A percentile compares a stretch with the other conserved stretches of the same genome.
These are phyloP conservation scores for Acanthurus lineatus DNA, from an alignment of 2,797 vertebrate genomes.

Conservation along the genomic window DNA sequence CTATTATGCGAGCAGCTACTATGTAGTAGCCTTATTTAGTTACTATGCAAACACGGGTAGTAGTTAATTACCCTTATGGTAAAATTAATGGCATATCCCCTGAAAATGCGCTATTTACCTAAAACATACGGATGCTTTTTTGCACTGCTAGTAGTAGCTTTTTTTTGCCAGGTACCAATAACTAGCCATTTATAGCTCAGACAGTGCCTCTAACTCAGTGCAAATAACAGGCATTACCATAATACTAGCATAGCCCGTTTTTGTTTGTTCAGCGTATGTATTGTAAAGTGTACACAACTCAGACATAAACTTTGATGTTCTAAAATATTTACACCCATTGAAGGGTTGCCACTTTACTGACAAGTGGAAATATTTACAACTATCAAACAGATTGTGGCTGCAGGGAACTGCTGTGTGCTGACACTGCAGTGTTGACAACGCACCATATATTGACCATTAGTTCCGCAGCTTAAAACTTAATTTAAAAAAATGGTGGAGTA, in stretches of 20 bases:
- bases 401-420: background rate
- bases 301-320: background rate
- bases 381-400: background rate
- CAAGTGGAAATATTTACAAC: background rate
- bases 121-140: background rate
- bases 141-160: too few species aligned
- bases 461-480: background rate
- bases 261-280: accelerated
- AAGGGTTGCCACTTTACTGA: background rate
- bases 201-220: background rate
- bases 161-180: background rate
- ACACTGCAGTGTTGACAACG: slow-evolving; percentile 24
- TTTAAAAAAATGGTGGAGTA: slow-evolving; percentile 51
- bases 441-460: background rate
- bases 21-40: slow-evolving; percentile 6
- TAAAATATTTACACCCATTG: background rate
- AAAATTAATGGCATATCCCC: background rate
- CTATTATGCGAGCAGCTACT: background rate
- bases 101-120: background rate
- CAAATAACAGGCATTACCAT: too few species aligned
- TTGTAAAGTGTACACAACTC: background rate
- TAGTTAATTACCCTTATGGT: background rate
- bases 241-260: background rate
- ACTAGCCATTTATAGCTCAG: background rate
- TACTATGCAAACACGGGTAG: background rate